These are phyloP conservation scores for Emmelina monodactyla DNA, from an alignment of 2,888 invertebrate species.

Conservation along the genomic window DNA sequence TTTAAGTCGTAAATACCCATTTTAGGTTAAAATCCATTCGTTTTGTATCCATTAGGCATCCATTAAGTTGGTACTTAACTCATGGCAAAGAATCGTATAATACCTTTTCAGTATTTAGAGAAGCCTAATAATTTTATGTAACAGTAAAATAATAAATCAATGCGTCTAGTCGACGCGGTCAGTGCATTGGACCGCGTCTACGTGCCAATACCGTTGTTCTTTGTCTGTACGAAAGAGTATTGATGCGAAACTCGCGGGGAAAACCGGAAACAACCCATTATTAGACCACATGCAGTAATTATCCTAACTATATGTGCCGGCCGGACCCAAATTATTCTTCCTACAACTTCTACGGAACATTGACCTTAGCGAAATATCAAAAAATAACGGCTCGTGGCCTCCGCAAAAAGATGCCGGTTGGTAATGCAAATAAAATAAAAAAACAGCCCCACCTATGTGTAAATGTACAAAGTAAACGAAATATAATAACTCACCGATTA, in stretches of 20 bases:
- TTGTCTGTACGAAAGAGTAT: slow-evolving; percentile 11
- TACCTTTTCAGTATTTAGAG: too few relatives aligned
- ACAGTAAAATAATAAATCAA: slow-evolving; percentile 26
- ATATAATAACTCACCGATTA: too few relatives aligned
- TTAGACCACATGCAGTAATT: background rate
- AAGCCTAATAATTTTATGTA: slow-evolving; percentile 20
- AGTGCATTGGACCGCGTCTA: slow-evolving; percentile 1
- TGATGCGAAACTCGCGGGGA: slow-evolving; percentile 2
- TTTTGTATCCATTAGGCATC: too few relatives aligned
- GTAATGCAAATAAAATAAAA: too few relatives aligned
- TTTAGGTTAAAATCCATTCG: too few relatives aligned
- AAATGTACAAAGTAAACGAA: too few relatives aligned
- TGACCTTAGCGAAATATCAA: slow-evolving; percentile 54
- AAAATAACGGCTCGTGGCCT: slow-evolving; percentile 50
- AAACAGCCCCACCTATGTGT: too few relatives aligned
- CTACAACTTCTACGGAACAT: slow-evolving; percentile 36
- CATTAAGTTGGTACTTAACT: too few relatives aligned
- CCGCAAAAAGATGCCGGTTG: too few relatives aligned
- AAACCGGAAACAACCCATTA: slow-evolving; percentile 1
- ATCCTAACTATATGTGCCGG: background rate
- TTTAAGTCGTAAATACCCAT: too few relatives aligned
- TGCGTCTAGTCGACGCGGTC: background rate
- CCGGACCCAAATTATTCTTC: slow-evolving; percentile 16
- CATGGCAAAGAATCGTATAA: too few relatives aligned
- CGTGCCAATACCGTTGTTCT: slow-evolving; percentile 5